A percentile compares a stretch with the other conserved stretches of the same genome.
These are phyloP conservation scores for Tarsius wallacei DNA, from an alignment of 2,797 vertebrate genomes.

Conservation along the genomic window DNA sequence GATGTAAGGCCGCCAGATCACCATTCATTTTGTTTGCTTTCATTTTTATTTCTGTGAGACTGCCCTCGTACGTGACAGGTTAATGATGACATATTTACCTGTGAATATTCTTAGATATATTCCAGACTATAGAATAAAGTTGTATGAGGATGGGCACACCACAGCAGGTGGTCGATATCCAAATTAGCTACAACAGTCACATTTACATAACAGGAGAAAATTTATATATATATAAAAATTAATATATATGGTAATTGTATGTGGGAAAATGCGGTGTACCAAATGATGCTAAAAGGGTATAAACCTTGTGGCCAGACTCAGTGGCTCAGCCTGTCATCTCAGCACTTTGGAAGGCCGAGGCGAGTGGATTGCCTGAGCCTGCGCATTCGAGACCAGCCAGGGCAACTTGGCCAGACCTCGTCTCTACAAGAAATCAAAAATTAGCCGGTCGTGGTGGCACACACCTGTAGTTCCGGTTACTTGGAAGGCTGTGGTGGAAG, in stretches of 20 bases:
- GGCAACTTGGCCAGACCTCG: too few species aligned
- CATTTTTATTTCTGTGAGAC: slow-evolving; percentile 78
- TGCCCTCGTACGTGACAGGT: slow-evolving; percentile 77
- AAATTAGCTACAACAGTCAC: slow-evolving; percentile 84
- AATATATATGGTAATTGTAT: background rate
- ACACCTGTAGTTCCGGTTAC: too few species aligned
- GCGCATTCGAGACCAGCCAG: too few species aligned
- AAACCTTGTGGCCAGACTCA: too few species aligned
- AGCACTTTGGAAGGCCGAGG: too few species aligned
- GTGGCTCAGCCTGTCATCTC: too few species aligned
- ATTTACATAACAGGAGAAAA: slow-evolving; percentile 80
- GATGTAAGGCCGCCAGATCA: slow-evolving; percentile 23
- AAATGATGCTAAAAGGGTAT: slow-evolving; percentile 18
- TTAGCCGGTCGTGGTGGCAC: too few species aligned
- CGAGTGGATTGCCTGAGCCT: too few species aligned
- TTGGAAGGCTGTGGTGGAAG: too few species aligned
- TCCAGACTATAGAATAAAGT: slow-evolving; percentile 86
- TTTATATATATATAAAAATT: too few species aligned
- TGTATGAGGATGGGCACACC: slow-evolving; percentile 82
- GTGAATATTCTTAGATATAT: slow-evolving; percentile 86
- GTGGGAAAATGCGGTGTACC: slow-evolving; percentile 42
- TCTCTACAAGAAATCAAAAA: too few species aligned
- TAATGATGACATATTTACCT: slow-evolving; percentile 86
- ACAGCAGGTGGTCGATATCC: slow-evolving; percentile 86
- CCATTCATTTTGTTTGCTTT: slow-evolving; percentile 79